These are phyloP conservation scores for Momotus momota DNA, from an alignment of 2,797 vertebrate genomes.

Conservation along the genomic window DNA sequence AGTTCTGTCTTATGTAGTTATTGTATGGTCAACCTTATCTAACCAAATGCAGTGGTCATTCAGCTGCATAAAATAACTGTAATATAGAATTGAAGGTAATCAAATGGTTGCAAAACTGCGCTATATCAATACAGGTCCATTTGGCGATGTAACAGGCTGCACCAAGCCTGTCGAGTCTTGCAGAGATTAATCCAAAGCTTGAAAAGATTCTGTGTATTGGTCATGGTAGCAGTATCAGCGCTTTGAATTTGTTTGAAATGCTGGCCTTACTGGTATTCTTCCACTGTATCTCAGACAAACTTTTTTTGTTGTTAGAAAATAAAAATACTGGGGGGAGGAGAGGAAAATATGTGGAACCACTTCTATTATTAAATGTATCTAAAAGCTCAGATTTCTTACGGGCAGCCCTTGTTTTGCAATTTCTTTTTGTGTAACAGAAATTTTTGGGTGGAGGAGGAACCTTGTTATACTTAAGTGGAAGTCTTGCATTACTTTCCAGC, in stretches of 20 bases:
- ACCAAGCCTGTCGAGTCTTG: background rate
- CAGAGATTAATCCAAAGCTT: background rate
- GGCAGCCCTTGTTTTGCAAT: background rate
- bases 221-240: background rate
- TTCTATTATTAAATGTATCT: background rate
- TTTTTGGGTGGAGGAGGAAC: background rate
- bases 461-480: background rate
- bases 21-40: background rate
- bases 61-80: background rate
- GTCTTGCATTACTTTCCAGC: background rate
- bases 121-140: background rate
- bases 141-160: background rate
- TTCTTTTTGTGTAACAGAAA: background rate
- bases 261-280: background rate
- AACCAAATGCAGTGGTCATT: background rate
- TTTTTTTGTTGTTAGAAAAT: background rate
- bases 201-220: background rate
- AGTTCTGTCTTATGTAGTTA: background rate
- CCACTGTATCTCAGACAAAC: background rate
- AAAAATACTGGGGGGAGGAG: background rate
- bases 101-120: background rate
- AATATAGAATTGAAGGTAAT: background rate
- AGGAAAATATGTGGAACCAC: background rate
- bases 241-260: background rate
- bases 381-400: background rate